Evolutionary conservation across 2,797 vertebrate genomes (phyloP).

Genomic region (Scleropages formosus): DNA sequence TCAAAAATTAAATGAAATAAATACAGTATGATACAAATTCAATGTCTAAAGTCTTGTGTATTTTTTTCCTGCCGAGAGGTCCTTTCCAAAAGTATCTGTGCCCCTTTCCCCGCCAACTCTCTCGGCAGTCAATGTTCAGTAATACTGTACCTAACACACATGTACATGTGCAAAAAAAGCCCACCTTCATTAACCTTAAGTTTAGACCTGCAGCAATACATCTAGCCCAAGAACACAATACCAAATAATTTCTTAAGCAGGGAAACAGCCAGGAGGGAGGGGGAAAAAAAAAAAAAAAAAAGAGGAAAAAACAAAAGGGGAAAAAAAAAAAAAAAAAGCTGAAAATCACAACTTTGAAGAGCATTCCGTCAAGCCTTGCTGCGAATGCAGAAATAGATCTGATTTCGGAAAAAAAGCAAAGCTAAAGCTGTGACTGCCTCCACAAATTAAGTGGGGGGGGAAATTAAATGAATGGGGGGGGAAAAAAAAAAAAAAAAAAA

Average conservation of each 20-base stretch:
- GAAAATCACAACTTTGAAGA: slow-evolving; percentile 4
- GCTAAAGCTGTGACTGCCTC: background rate
- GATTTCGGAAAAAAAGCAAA: slow-evolving; percentile 4
- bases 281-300: background rate
- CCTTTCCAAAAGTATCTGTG: slow-evolving; percentile 13
- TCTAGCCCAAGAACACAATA: slow-evolving; percentile 21
- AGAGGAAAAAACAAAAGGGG: background rate
- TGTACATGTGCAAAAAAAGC: slow-evolving; percentile 22
- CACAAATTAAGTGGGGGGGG: background rate
- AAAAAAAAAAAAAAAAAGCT: background rate
- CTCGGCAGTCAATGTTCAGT: slow-evolving; percentile 22
- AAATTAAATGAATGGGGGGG: no score
- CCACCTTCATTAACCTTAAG: slow-evolving; percentile 12
- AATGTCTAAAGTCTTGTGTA: slow-evolving; percentile 75
- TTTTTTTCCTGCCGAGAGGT: slow-evolving; percentile 39
- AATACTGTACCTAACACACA: slow-evolving; percentile 32
- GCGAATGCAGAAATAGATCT: slow-evolving; percentile 6
- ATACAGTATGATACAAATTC: slow-evolving; percentile 95
- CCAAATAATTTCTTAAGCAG: slow-evolving; percentile 19
- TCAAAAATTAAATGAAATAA: slow-evolving; percentile 95
- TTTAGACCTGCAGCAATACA: slow-evolving; percentile 19
- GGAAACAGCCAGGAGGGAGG: slow-evolving; percentile 1
- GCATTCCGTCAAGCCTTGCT: slow-evolving; percentile 9
- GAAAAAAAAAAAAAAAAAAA: slow-evolving; percentile 11
- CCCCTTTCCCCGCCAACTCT: background rate